Conservation (phyloP, 2,888 invertebrate species). For the Oscheius sp. region DNA sequence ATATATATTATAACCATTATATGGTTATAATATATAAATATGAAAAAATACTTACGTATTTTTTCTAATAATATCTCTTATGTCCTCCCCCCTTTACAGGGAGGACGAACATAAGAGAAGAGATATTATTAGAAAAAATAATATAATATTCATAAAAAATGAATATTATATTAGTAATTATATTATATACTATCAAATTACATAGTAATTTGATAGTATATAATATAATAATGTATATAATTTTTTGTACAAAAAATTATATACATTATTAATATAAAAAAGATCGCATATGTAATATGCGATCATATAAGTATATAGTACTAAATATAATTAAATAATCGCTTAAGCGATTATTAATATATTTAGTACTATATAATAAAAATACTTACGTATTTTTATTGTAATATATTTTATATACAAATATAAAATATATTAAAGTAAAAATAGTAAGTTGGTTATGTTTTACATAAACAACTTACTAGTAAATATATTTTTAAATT, state of each 20-base stretch:
- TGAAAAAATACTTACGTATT: no score
- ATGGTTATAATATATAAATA: no score
- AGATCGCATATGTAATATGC: neutral
- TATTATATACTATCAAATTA: conserved; percentile 24
- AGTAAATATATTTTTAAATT: conserved; percentile 24
- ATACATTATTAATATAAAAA: no score
- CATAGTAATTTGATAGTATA: conserved; percentile 38
- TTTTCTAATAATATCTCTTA: no score
- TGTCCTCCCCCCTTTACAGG: no score
- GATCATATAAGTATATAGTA: conserved; percentile 11
- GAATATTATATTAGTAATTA: conserved; percentile 22
- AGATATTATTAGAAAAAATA: no score
- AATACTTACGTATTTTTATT: conserved; percentile 13
- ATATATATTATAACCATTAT: no score
- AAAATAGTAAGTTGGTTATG: conserved; percentile 2
- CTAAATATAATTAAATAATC: conserved; percentile 23
- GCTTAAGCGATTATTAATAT: conserved; percentile 22
- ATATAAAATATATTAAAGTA: conserved; percentile 24
- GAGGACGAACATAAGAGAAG: no score
- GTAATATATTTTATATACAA: conserved; percentile 22
- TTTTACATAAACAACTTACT: no score
- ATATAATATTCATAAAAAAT: no score
- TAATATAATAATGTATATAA: conserved; percentile 25
- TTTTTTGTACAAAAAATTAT: conserved; percentile 2
- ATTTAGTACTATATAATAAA: conserved; percentile 25